Evolutionary conservation across 2,113 vertebrate genomes (phyloP).

Genomic region (Charina bottae): DNA sequence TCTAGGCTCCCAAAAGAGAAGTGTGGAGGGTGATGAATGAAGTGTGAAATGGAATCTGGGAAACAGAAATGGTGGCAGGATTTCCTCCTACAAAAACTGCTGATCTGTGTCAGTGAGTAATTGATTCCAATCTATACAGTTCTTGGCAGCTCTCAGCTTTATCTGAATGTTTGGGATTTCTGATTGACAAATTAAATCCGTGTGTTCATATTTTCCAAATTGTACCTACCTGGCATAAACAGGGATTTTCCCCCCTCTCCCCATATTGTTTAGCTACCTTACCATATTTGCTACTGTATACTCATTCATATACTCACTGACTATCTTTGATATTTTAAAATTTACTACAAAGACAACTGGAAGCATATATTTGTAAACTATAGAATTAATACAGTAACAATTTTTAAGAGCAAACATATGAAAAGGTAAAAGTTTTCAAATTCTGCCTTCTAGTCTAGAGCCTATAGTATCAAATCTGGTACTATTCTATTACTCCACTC

Average conservation of each 20-base stretch:
- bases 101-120: not conserved
- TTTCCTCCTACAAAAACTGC: not conserved
- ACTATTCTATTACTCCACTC: not conserved
- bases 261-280: not conserved
- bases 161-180: not conserved
- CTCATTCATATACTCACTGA: not conserved
- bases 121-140: not conserved
- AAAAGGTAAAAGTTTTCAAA: not conserved
- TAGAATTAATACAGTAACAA: not conserved
- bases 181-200: not conserved
- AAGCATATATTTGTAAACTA: not conserved
- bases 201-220: not conserved
- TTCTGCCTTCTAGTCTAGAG: not conserved
- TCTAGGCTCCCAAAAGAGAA: not conserved
- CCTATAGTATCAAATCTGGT: not conserved
- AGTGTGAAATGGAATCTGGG: not conserved
- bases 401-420: not conserved
- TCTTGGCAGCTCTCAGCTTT: not conserved
- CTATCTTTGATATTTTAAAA: not conserved
- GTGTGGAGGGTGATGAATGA: not conserved
- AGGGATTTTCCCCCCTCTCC: not conserved
- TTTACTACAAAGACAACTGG: not conserved
- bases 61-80: not conserved
- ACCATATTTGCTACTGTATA: not conserved
- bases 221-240: not conserved